phyloP scores from a whole-genome alignment of 2,113 vertebrate genomes.

The Anhinga rufa region DNA sequence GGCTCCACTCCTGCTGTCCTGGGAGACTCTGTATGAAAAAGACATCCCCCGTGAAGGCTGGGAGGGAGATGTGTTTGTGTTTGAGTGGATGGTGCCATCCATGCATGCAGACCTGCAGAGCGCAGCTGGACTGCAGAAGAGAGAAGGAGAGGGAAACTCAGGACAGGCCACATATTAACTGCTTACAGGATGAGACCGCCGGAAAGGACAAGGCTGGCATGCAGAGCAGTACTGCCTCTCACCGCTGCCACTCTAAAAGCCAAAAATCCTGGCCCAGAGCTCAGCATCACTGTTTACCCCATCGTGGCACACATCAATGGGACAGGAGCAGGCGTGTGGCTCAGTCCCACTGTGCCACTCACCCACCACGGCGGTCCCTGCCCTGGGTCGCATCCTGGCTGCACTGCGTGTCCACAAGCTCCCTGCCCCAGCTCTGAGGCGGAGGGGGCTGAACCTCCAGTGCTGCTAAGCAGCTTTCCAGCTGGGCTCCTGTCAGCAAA shows the following conservation, averaged over 20 bases:
- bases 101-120: background rate
- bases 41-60: background rate
- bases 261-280: background rate
- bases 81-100: background rate
- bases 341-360: background rate
- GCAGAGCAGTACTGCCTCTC: background rate
- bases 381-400: background rate
- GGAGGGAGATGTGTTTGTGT: background rate
- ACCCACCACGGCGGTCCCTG: background rate
- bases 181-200: background rate
- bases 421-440: background rate
- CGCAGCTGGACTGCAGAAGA: background rate
- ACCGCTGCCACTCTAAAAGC: background rate
- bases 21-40: background rate
- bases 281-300: background rate
- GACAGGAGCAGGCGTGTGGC: background rate
- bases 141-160: background rate
- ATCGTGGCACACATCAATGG: background rate
- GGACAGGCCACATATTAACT: background rate
- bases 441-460: background rate
- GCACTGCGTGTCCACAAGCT: accelerated
- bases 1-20: background rate
- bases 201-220: background rate
- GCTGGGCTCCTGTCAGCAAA: background rate
- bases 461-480: background rate